Base-by-base conservation (phyloP, 2,888 invertebrate species). In the Apamea sordens region DNA sequence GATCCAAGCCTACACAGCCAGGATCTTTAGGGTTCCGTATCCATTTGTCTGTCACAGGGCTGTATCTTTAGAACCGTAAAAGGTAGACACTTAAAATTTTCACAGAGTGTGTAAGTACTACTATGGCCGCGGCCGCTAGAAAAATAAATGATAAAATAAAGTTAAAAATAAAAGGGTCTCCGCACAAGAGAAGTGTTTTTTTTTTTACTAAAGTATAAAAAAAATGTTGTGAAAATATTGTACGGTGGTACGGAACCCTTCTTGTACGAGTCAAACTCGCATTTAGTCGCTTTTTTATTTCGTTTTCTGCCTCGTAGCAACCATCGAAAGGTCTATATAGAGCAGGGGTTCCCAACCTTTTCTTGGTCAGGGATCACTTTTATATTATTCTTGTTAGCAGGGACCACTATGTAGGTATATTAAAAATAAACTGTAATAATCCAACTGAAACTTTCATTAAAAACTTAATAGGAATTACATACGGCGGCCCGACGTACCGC, bases 271-370 rank as follows among this genome's bases (percentile, higher is more conserved):
- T 32, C 24, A 1, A 2, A 70, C 32, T 32, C 69, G 10, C 56
- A 10, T 5, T 69, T 28, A 13, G 69, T 13, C 2, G 13, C 28
- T 21, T 69, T 80, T 80, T 82, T 75, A 21, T 72, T 28, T 80
- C 63, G 18, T 72, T 73, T 84, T 76, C 18, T 63, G 67, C 65
- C 21, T 44, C n/a, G 4, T 74, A n/a, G 68, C 68, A 41, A 64
- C 68, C 64, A 78, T 67, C 21, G 24, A 74, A 64, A 72, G n/a
- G 64, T 6, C 63, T 44, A 21, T 53, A 59, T n/a, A 86, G 67
- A 77, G n/a, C n/a, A n/a, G n/a, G n/a, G n/a, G n/a, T n/a, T n/a
- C n/a, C n/a, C n/a, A n/a, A n/a, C n/a, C n/a, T n/a, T n/a, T n/a
- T n/a, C n/a, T n/a, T n/a, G n/a, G n/a, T n/a, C n/a, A n/a, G n/a